phyloP scores from a whole-genome alignment of 2,888 invertebrate species.

The Synanthedon tipuliformis region DNA sequence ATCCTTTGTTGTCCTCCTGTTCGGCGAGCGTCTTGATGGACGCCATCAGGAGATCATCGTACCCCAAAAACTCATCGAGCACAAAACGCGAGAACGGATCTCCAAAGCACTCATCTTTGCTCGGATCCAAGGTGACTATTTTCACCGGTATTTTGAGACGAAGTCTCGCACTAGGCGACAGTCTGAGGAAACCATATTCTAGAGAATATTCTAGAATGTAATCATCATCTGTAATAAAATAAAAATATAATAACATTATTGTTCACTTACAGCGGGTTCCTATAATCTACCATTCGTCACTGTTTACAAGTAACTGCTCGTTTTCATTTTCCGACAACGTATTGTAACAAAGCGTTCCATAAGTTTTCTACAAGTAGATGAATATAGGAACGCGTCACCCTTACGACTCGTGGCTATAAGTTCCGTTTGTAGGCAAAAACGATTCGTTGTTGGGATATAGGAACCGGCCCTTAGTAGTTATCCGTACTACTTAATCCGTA shows the following conservation, averaged over 20 bases:
- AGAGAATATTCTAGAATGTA: slow-evolving; percentile 98
- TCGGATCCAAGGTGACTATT: slow-evolving; percentile 88
- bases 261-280: too few relatives aligned
- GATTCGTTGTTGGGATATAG: too few relatives aligned
- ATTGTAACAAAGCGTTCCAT: too few relatives aligned
- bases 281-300: too few relatives aligned
- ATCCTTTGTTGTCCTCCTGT: slow-evolving; percentile 96
- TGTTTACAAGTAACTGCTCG: too few relatives aligned
- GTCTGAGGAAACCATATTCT: slow-evolving; percentile 94
- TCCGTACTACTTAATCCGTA: too few relatives aligned
- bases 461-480: too few relatives aligned
- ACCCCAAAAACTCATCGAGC: slow-evolving; percentile 93
- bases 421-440: too few relatives aligned
- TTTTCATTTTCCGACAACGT: too few relatives aligned
- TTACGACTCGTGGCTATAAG: too few relatives aligned
- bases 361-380: too few relatives aligned
- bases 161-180: slow-evolving; percentile 87
- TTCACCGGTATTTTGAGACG: slow-evolving; percentile 92
- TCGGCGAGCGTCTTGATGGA: slow-evolving; percentile 96
- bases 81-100: slow-evolving; percentile 91
- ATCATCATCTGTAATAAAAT: slow-evolving; percentile 78
- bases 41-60: slow-evolving; percentile 97
- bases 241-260: background rate
- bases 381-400: too few relatives aligned
- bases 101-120: slow-evolving; percentile 91